A percentile compares a stretch with the other conserved stretches of the same genome.
Conservation (phyloP, 2,888 invertebrate species). For the Actias luna region DNA sequence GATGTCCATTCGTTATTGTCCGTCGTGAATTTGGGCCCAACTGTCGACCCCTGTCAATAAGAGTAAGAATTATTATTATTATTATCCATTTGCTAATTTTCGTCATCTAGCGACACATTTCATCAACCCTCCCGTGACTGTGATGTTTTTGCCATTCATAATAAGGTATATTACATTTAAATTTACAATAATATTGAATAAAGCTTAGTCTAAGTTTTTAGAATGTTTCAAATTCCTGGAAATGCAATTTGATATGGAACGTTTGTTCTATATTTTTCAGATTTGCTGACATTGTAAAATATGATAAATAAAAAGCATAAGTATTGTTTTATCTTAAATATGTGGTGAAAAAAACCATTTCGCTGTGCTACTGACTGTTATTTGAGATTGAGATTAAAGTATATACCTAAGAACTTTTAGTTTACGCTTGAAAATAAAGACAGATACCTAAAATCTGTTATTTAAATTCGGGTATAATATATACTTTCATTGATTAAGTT, state of each 20-base stretch:
- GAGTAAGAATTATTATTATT: neutral
- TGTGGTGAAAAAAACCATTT: neutral
- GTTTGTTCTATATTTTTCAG: neutral
- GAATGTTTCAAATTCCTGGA: neutral
- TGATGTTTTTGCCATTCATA: neutral
- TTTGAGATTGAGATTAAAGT: too few species aligned
- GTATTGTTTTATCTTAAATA: neutral
- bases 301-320: too few species aligned
- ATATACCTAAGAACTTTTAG: neutral
- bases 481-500: too few species aligned
- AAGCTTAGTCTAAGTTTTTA: neutral
- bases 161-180: neutral
- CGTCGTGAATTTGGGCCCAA: neutral
- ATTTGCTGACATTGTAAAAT: neutral
- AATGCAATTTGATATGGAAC: neutral
- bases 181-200: neutral
- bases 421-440: neutral
- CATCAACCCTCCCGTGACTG: neutral
- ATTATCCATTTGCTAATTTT: neutral
- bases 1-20: neutral
- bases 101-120: neutral
- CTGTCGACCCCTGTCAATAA: slow-evolving; percentile 4
- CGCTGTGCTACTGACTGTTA: neutral
- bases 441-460: too few species aligned
- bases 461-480: too few species aligned